phyloP scores from a whole-genome alignment of 2,888 invertebrate species.

The Drosophila nr. perissopoda region DNA sequence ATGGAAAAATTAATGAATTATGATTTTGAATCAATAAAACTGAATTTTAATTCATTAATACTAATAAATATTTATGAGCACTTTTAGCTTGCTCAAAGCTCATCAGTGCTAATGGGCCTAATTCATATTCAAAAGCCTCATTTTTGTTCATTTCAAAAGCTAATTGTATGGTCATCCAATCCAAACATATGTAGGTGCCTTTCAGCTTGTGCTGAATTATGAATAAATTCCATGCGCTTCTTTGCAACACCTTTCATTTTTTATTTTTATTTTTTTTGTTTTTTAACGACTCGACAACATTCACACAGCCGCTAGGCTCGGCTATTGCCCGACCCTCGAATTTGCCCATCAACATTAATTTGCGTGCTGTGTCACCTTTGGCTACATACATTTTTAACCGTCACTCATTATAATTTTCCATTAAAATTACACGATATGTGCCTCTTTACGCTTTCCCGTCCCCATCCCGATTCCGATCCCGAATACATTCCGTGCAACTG shows the following conservation, averaged over 20 bases:
- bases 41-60: not conserved
- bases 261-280: not conserved
- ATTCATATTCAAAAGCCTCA: conserved; percentile 56
- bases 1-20: conserved; percentile 7
- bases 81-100: not conserved
- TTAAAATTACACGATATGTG: conserved; percentile 75
- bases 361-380: conserved; percentile 73
- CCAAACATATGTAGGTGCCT: conserved; percentile 12
- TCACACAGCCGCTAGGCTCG: conserved; percentile 65
- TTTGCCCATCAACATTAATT: conserved; percentile 49
- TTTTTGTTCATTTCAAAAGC: conserved; percentile 45
- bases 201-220: conserved; percentile 33
- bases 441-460: not conserved
- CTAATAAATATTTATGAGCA: not conserved
- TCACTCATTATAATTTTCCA: conserved; percentile 80
- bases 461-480: not conserved
- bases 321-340: conserved; percentile 16
- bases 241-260: conserved; percentile 64
- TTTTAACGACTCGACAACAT: conserved; percentile 73
- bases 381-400: conserved; percentile 69
- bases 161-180: conserved; percentile 58
- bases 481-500: conserved; percentile 7
- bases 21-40: not conserved
- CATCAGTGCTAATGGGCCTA: conserved; percentile 5
- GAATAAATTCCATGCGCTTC: conserved; percentile 57